Evolutionary conservation across 2,113 vertebrate species (phyloP).

Genomic region (Aegotheles bennettii): DNA sequence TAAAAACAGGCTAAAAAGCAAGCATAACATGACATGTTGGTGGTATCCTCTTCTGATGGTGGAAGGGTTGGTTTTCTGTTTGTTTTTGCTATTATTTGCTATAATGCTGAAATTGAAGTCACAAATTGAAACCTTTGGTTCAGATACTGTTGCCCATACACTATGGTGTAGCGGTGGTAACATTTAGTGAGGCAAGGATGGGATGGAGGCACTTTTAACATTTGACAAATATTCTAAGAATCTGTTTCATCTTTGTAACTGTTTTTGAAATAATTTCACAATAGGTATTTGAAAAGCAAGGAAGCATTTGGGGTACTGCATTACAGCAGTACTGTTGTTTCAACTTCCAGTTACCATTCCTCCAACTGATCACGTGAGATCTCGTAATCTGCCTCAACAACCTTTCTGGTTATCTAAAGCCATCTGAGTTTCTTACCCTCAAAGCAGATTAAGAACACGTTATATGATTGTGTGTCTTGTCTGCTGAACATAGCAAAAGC

Average conservation of each 20-base stretch:
- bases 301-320: not conserved
- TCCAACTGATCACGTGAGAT: not conserved
- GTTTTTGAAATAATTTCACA: not conserved
- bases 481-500: not conserved
- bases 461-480: not conserved
- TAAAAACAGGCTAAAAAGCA: not conserved
- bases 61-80: not conserved
- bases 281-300: not conserved
- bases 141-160: rapidly evolving
- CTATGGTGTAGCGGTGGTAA: rapidly evolving
- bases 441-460: not conserved
- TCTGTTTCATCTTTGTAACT: not conserved
- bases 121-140: not conserved
- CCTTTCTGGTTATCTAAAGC: not conserved
- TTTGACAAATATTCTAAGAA: not conserved
- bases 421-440: not conserved
- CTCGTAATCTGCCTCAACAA: not conserved
- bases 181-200: not conserved
- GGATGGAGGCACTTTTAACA: not conserved
- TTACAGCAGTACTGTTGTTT: not conserved
- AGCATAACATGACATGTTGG: no score
- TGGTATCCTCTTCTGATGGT: not conserved
- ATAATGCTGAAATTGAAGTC: not conserved
- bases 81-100: not conserved
- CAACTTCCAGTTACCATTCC: not conserved